Evolutionary conservation across 2,888 invertebrate species (phyloP).

Genomic region (Priocnemis perturbator): DNA sequence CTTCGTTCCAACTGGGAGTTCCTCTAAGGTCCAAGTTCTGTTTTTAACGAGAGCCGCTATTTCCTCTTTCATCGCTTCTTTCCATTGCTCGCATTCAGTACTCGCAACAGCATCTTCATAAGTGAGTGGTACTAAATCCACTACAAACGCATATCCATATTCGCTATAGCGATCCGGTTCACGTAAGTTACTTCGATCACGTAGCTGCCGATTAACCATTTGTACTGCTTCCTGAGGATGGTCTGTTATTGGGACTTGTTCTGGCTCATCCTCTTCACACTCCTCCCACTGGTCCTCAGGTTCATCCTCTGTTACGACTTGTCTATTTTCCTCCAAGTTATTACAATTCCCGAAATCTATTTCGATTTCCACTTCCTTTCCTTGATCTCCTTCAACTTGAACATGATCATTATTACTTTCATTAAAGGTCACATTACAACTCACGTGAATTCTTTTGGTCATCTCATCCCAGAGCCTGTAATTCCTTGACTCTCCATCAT

Average conservation of each 20-base stretch:
- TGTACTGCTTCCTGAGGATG: no score
- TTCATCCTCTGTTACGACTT: background rate
- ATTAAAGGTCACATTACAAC: constrained; percentile 5
- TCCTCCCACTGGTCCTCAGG: background rate
- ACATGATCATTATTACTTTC: background rate
- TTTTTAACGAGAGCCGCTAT: background rate
- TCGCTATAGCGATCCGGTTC: no score
- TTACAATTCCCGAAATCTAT: background rate
- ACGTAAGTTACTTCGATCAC: background rate
- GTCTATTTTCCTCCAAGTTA: background rate
- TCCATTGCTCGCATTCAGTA: background rate
- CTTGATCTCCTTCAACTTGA: background rate
- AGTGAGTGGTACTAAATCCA: background rate
- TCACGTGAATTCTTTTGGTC: background rate
- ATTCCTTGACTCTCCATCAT: constrained; percentile 48
- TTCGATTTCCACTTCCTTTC: background rate
- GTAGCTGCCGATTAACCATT: background rate
- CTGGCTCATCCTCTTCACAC: background rate
- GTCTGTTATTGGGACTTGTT: no score
- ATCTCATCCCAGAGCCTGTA: constrained; percentile 28
- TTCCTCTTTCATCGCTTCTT: no score
- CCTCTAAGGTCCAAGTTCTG: background rate
- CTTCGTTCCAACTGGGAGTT: background rate
- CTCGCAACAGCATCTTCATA: background rate
- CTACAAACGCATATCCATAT: background rate